phyloP scores from a whole-genome alignment of 2,113 vertebrate genomes.

The Elanus axillaris region DNA sequence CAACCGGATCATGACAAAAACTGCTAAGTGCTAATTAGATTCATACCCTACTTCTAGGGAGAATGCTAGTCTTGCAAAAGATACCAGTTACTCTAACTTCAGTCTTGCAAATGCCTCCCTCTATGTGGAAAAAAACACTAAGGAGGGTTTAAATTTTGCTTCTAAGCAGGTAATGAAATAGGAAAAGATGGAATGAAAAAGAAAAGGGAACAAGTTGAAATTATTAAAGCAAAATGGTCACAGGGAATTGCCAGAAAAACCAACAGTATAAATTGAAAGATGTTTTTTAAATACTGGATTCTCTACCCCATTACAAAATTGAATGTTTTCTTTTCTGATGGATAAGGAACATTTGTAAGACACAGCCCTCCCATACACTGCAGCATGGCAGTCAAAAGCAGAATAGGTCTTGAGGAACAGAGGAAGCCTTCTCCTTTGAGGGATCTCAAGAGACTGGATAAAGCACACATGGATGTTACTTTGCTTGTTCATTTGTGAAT shows the following conservation, averaged over 20 bases:
- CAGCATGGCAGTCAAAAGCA: background rate
- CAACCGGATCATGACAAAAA: background rate
- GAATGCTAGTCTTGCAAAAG: slow-evolving; percentile 8
- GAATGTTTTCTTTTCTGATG: background rate
- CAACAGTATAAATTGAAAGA: background rate
- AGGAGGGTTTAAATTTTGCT: background rate
- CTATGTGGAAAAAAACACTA: background rate
- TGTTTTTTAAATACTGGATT: background rate
- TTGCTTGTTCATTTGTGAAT: background rate
- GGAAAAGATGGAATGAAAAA: background rate
- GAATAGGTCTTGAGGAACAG: background rate
- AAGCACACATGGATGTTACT: background rate
- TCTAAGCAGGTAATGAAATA: background rate
- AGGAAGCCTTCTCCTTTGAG: background rate
- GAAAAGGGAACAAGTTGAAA: background rate
- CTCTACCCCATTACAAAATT: background rate
- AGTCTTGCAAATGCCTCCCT: background rate
- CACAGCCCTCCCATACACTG: background rate
- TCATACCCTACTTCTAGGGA: slow-evolving; percentile 22
- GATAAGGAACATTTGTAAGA: background rate
- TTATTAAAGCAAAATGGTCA: slow-evolving; percentile 2
- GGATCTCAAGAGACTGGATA: background rate
- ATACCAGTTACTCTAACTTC: background rate
- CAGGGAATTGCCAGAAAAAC: background rate
- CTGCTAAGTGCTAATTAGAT: slow-evolving; percentile 35